Evolutionary conservation across 2,113 vertebrate species (phyloP).

Genomic region (Eidolon helvum): DNA sequence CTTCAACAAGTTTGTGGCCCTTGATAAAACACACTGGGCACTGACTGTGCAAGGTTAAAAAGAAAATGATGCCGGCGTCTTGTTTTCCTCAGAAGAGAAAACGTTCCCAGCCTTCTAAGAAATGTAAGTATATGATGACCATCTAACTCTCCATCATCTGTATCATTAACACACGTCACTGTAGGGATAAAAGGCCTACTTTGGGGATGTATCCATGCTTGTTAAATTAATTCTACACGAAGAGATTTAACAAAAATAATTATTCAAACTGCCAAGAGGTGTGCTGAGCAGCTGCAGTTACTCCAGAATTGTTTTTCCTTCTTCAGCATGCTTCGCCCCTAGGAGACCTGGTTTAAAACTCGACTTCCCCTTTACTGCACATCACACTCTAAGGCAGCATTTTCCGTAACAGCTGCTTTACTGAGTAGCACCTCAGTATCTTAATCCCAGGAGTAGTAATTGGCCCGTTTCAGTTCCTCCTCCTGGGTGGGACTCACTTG

Average conservation of each 20-base stretch:
- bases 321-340: not conserved
- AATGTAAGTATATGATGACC: not conserved
- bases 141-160: not conserved
- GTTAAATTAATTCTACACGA: not conserved
- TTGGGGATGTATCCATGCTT: not conserved
- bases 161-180: not conserved
- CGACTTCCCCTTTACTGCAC: conserved; percentile 9
- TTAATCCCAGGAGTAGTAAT: not conserved
- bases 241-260: not conserved
- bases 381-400: not conserved
- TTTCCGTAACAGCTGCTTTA: not conserved
- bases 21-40: not conserved
- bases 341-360: not conserved
- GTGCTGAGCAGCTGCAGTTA: not conserved
- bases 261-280: not conserved
- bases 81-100: not conserved
- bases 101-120: not conserved
- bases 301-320: not conserved
- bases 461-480: conserved; percentile 17
- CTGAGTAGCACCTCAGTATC: not conserved
- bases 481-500: not conserved
- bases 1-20: not conserved
- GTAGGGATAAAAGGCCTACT: not conserved
- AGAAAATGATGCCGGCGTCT: not conserved
- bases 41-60: not conserved